These are phyloP conservation scores for Salvelinus alpinus DNA, from an alignment of 2,113 vertebrate genomes.

Conservation along the genomic window DNA sequence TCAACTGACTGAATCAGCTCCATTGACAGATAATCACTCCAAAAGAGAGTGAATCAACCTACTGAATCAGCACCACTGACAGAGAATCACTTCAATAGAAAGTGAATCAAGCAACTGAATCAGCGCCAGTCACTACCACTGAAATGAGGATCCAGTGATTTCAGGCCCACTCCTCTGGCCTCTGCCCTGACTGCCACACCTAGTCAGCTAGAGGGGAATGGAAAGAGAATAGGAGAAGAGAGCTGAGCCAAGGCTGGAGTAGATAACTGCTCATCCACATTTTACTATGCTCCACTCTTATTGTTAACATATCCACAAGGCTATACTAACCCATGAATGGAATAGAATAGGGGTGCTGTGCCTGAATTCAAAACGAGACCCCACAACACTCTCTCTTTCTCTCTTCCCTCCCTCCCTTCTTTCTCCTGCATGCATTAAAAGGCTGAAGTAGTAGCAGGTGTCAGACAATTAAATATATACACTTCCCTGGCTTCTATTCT, in stretches of 20 bases:
- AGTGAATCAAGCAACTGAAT: neutral
- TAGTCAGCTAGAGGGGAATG: constrained; percentile 17
- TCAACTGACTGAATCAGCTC: too few relatives aligned
- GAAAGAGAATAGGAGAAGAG: constrained; percentile 14
- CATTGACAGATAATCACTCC: too few relatives aligned
- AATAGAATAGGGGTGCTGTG: constrained; percentile 42
- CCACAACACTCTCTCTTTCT: neutral
- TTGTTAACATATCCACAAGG: neutral
- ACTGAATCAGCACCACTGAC: neutral
- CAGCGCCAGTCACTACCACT: neutral
- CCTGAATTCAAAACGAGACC: constrained; percentile 62
- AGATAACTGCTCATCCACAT: constrained; percentile 45
- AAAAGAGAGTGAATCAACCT: neutral
- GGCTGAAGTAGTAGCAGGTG: constrained; percentile 69
- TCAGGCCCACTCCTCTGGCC: neutral
- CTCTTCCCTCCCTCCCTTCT: constrained; percentile 25
- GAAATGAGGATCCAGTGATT: neutral
- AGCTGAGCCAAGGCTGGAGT: constrained; percentile 26
- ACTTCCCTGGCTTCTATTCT: constrained; percentile 63
- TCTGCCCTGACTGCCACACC: neutral
- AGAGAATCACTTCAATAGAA: neutral
- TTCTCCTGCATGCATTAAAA: constrained; percentile 63
- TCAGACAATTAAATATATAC: constrained; percentile 69
- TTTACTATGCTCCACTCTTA: constrained; percentile 37
- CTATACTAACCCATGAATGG: neutral